These are phyloP conservation scores for Haemorhous mexicanus DNA, from an alignment of 2,113 vertebrate genomes.

Conservation along the genomic window DNA sequence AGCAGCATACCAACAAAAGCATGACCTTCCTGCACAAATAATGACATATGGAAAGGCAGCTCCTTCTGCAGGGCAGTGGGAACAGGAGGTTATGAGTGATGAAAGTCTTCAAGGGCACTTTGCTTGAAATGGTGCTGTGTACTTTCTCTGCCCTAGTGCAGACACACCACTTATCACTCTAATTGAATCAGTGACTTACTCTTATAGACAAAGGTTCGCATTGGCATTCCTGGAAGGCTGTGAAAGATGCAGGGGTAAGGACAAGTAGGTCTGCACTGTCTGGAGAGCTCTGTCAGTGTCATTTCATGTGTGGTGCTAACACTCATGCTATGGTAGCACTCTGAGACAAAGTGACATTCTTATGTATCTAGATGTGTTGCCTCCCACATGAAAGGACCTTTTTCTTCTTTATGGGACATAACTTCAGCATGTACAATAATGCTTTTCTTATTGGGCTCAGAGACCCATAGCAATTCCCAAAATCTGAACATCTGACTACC, in stretches of 20 bases:
- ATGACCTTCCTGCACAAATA: constrained; percentile 32
- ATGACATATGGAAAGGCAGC: background rate
- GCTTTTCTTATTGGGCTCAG: background rate
- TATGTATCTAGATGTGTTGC: background rate
- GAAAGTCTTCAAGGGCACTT: constrained; percentile 50
- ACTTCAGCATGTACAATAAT: background rate
- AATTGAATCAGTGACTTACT: constrained; percentile 57
- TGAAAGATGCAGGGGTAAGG: constrained; percentile 29
- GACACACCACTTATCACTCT: constrained; percentile 45
- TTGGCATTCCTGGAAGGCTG: constrained; percentile 43
- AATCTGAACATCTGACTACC: background rate
- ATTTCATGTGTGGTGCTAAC: background rate
- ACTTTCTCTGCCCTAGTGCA: constrained; percentile 17
- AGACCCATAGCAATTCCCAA: background rate
- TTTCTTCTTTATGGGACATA: background rate
- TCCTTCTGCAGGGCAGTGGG: constrained; percentile 3
- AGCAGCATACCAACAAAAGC: constrained; percentile 9
- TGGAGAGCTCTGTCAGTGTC: background rate
- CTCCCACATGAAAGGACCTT: background rate
- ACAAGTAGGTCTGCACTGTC: background rate
- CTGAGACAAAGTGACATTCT: background rate
- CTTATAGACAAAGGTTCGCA: constrained; percentile 3
- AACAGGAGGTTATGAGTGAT: constrained; percentile 39
- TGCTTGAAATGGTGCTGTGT: background rate
- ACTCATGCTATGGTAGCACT: background rate